These are phyloP conservation scores for Penaeus japonicus DNA, from an alignment of 1,140 invertebrate genomes.

Conservation along the genomic window DNA sequence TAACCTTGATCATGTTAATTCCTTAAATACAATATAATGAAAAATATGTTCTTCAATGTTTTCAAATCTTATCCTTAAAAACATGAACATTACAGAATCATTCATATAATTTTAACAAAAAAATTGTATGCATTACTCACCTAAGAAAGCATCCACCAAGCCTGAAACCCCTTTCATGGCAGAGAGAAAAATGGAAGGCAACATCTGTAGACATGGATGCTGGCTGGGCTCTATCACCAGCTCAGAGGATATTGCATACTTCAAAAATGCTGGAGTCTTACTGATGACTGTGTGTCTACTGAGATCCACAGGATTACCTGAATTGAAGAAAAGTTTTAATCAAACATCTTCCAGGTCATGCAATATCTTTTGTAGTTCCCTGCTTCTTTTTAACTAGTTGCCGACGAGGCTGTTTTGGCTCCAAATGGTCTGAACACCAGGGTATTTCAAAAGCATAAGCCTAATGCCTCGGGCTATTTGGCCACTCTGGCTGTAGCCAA, in stretches of 20 bases:
- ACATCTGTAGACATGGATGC: constrained; percentile 85
- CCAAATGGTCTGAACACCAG: too few species aligned
- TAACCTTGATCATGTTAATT: too few species aligned
- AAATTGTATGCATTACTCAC: constrained; percentile 68
- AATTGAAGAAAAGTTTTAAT: neutral
- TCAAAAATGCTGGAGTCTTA: constrained; percentile 83
- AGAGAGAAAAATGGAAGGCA: constrained; percentile 91
- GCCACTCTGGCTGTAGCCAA: too few species aligned
- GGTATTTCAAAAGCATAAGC: too few species aligned
- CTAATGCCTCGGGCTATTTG: too few species aligned
- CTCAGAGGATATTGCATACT: constrained; percentile 66
- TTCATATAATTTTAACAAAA: neutral
- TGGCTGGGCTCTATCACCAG: constrained; percentile 81
- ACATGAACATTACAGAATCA: too few species aligned
- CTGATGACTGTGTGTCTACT: constrained; percentile 86
- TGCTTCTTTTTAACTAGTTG: too few species aligned
- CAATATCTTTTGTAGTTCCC: too few species aligned
- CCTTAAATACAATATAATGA: too few species aligned
- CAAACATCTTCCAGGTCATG: too few species aligned
- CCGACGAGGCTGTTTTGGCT: too few species aligned
- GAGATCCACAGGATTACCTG: constrained; percentile 93
- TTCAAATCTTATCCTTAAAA: neutral
- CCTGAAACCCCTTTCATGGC: constrained; percentile 92
- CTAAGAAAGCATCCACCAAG: constrained; percentile 94
- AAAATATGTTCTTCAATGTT: too few species aligned